A percentile compares a stretch with the other conserved stretches of the same genome.
Conservation (phyloP, 2,113 vertebrate genomes). For the Anseranas semipalmata region DNA sequence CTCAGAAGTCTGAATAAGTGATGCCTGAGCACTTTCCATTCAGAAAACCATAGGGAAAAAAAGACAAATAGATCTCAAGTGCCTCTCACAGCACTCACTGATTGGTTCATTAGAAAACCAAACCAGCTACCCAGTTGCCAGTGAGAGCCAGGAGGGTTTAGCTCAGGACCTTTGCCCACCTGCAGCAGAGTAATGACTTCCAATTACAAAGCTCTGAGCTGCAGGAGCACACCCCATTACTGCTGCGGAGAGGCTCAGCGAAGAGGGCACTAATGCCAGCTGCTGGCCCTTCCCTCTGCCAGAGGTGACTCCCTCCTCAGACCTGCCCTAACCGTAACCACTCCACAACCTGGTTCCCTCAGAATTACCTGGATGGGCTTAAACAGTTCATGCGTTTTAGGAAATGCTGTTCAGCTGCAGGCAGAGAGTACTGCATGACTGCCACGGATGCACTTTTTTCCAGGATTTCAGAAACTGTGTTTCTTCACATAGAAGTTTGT, state of each 20-base stretch:
- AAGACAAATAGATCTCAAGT: not conserved
- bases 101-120: constrained; percentile 12
- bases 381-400: not conserved
- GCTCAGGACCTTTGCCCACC: not conserved
- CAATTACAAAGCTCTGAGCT: not conserved
- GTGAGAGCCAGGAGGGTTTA: not conserved
- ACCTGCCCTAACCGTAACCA: not conserved
- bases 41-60: not conserved
- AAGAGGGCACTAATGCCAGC: not conserved
- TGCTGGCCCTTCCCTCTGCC: not conserved
- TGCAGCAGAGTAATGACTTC: not conserved
- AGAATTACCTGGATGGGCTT: constrained; percentile 9
- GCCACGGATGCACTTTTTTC: not conserved
- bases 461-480: not conserved
- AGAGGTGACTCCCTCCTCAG: not conserved
- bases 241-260: rapidly evolving
- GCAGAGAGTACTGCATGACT: not conserved
- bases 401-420: not conserved
- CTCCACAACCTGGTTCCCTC: not conserved
- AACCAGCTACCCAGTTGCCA: not conserved
- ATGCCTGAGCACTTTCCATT: not conserved
- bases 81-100: not conserved
- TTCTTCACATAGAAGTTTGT: not conserved
- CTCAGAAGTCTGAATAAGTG: constrained; percentile 15
- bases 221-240: not conserved